Evolutionary conservation across 1,140 invertebrate species (phyloP).

Genomic region (Eufriesea mexicana): DNA sequence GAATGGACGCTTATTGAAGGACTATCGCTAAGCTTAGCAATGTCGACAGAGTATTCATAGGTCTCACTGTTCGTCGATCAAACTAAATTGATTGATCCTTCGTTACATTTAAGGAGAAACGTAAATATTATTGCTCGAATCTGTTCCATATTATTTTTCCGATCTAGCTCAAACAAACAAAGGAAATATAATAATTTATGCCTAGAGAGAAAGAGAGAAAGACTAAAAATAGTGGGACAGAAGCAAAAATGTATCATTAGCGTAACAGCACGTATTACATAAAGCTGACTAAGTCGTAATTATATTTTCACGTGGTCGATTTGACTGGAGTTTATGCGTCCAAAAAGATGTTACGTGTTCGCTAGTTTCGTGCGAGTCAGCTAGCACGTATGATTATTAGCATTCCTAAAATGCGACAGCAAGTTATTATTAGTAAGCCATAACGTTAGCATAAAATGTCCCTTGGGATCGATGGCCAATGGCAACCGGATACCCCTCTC

Average conservation of each 20-base stretch:
- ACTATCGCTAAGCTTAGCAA: constrained; percentile 42
- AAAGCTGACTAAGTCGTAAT: neutral
- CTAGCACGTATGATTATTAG: constrained; percentile 62
- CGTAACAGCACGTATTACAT: too few relatives aligned
- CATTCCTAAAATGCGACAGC: constrained; percentile 65
- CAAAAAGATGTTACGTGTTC: constrained; percentile 51
- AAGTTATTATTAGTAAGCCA: constrained; percentile 74
- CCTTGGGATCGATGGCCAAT: constrained; percentile 42
- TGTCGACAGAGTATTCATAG: constrained; percentile 35
- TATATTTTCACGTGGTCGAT: constrained; percentile 28
- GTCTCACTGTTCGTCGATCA: constrained; percentile 5
- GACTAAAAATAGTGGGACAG: too few relatives aligned
- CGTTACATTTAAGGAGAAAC: neutral
- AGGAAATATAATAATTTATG: too few relatives aligned
- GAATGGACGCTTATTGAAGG: constrained; percentile 48
- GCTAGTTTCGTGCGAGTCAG: constrained; percentile 21
- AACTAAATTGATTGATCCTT: constrained; percentile 34
- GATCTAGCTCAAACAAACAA: neutral
- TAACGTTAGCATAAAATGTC: constrained; percentile 75
- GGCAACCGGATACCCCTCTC: constrained; percentile 25
- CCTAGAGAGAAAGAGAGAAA: neutral
- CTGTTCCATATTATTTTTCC: neutral
- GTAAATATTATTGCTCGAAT: neutral
- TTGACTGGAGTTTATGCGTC: neutral
- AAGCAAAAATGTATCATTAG: too few relatives aligned